A percentile compares a stretch with the other conserved stretches of the same genome.
Conservation (phyloP, 2,888 invertebrate species). For the Epistrophe grossulariae region DNA sequence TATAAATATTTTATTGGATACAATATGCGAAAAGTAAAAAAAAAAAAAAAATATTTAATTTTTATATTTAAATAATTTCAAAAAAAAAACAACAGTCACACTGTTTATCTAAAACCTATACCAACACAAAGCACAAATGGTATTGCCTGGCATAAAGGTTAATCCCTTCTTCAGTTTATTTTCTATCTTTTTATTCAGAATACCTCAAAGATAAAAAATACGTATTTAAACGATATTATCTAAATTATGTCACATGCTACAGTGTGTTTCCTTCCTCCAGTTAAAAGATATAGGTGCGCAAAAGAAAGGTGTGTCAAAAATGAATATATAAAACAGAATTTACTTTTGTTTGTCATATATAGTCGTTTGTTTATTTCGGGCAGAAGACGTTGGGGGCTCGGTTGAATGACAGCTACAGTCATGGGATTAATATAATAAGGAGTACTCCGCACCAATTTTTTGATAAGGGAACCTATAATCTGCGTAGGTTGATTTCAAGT, state of each 20-base stretch:
- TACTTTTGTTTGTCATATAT: slow-evolving; percentile 33
- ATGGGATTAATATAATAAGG: slow-evolving; percentile 47
- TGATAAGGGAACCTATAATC: slow-evolving; percentile 63
- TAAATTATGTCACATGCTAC: slow-evolving; percentile 52
- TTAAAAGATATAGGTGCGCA: slow-evolving; percentile 61
- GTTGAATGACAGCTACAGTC: slow-evolving; percentile 64
- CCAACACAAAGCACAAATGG: background rate
- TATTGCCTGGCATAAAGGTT: background rate
- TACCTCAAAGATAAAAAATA: slow-evolving; percentile 38
- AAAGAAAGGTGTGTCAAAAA: slow-evolving; percentile 67
- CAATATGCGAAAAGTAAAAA: no score
- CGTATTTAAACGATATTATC: slow-evolving; percentile 57
- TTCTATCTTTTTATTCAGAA: background rate
- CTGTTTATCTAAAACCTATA: background rate
- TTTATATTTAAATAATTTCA: no score
- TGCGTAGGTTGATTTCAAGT: slow-evolving; percentile 64
- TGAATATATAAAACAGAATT: slow-evolving; percentile 22
- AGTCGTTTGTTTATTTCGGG: slow-evolving; percentile 14
- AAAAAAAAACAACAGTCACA: no score
- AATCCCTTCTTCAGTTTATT: background rate
- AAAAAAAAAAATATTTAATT: no score
- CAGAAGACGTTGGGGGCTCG: slow-evolving; percentile 47
- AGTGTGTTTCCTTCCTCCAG: slow-evolving; percentile 41
- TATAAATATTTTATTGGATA: no score
- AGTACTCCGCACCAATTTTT: slow-evolving; percentile 51